phyloP scores from a whole-genome alignment of 2,113 vertebrate species.

The Chiloscyllium plagiosum region DNA sequence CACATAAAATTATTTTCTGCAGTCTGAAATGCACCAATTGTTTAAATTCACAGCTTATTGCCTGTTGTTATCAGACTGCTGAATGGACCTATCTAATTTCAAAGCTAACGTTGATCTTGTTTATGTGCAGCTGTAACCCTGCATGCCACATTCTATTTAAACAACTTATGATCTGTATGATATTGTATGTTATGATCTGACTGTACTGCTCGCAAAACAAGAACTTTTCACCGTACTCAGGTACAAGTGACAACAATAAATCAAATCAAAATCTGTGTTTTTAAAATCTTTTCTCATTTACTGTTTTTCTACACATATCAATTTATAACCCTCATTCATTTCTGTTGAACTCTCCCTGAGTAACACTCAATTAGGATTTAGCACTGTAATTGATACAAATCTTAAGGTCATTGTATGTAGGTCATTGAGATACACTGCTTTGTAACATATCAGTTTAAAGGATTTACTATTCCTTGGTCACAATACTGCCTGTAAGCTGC shows the following conservation, averaged over 20 bases:
- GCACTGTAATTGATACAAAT: slow-evolving; percentile 44
- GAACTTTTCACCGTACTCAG: too few relatives aligned
- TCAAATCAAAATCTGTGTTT: background rate
- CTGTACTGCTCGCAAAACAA: too few relatives aligned
- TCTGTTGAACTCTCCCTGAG: background rate
- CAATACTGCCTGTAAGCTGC: slow-evolving; percentile 41
- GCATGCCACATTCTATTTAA: too few relatives aligned
- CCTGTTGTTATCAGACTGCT: too few relatives aligned
- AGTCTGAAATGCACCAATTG: background rate
- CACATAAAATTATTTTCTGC: background rate
- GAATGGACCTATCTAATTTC: too few relatives aligned
- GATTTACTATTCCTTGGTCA: slow-evolving; percentile 44
- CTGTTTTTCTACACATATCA: background rate
- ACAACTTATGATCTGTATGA: too few relatives aligned
- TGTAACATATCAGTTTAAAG: slow-evolving; percentile 43
- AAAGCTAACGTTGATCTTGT: too few relatives aligned
- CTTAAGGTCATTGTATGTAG: slow-evolving; percentile 47
- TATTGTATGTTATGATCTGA: too few relatives aligned
- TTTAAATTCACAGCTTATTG: background rate
- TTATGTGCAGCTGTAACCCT: too few relatives aligned
- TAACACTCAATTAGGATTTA: background rate
- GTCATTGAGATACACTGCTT: slow-evolving; percentile 42
- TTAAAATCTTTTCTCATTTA: background rate
- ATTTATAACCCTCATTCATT: background rate
- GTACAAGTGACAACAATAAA: too few relatives aligned